Percentiles rank a stretch among this genome's conserved stretches.
These are phyloP conservation scores for Amphipoea oculea DNA, from an alignment of 2,888 invertebrate species.

Conservation along the genomic window DNA sequence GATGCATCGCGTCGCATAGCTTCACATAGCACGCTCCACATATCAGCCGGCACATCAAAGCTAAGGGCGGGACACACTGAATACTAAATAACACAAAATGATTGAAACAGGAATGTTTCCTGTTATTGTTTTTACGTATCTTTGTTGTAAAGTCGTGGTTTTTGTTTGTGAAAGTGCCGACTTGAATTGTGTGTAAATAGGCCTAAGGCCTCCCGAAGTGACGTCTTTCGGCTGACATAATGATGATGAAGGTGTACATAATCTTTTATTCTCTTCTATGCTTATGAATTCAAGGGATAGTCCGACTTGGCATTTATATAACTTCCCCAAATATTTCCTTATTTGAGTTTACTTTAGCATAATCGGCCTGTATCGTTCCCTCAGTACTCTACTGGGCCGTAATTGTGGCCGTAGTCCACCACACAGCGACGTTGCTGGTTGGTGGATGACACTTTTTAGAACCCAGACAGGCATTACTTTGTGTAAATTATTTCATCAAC, in stretches of 20 bases:
- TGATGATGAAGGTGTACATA: no score
- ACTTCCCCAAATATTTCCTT: background rate
- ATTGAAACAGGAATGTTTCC: constrained; percentile 44
- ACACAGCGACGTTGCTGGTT: background rate
- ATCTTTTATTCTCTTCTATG: background rate
- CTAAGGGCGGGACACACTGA: constrained; percentile 31
- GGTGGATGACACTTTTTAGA: background rate
- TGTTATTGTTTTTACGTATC: constrained; percentile 59
- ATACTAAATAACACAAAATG: constrained; percentile 63
- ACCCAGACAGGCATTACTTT: background rate
- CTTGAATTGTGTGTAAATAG: background rate
- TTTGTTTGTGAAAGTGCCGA: constrained; percentile 42
- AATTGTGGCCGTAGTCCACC: background rate
- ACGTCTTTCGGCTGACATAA: background rate
- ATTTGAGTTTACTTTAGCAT: background rate
- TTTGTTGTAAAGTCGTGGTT: constrained; percentile 42
- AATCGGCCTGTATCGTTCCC: background rate
- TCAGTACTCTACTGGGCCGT: background rate
- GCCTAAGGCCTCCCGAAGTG: background rate
- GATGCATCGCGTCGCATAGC: constrained; percentile 57
- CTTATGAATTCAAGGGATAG: background rate
- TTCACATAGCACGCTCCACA: constrained; percentile 60
- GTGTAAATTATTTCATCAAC: background rate
- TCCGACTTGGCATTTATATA: background rate
- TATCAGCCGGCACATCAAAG: constrained; percentile 66